These are phyloP conservation scores for Polietes domitor DNA, from an alignment of 2,888 invertebrate species.

Conservation along the genomic window DNA sequence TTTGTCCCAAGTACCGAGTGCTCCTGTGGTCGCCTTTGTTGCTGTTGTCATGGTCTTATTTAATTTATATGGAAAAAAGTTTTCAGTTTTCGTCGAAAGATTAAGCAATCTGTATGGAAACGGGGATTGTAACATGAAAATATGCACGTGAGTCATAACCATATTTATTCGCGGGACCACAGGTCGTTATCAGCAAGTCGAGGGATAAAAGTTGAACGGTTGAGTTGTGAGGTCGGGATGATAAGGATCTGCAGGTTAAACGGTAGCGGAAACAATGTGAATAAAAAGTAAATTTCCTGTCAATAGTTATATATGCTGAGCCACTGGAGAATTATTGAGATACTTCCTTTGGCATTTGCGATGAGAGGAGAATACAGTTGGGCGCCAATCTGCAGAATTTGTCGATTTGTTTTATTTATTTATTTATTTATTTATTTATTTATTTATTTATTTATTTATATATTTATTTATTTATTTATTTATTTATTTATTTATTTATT, in stretches of 20 bases:
- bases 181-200: background rate
- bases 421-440: no score
- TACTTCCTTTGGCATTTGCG: no score
- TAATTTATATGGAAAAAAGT: constrained; percentile 10
- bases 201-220: background rate
- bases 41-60: constrained; percentile 14
- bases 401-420: no score
- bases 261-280: no score
- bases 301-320: no score
- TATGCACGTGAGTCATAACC: constrained; percentile 26
- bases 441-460: no score
- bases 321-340: no score
- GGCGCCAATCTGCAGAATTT: no score
- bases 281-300: no score
- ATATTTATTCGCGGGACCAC: background rate
- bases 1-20: constrained; percentile 32
- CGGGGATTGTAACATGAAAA: constrained; percentile 23
- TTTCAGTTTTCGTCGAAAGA: constrained; percentile 24
- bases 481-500: no score
- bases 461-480: no score
- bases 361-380: no score
- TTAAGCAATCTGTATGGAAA: constrained; percentile 7
- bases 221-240: background rate
- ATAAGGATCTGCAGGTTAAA: background rate
- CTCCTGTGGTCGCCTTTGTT: background rate